Conservation (phyloP, 1,140 invertebrate genomes). For the Zaprionus kolodkinae region DNA sequence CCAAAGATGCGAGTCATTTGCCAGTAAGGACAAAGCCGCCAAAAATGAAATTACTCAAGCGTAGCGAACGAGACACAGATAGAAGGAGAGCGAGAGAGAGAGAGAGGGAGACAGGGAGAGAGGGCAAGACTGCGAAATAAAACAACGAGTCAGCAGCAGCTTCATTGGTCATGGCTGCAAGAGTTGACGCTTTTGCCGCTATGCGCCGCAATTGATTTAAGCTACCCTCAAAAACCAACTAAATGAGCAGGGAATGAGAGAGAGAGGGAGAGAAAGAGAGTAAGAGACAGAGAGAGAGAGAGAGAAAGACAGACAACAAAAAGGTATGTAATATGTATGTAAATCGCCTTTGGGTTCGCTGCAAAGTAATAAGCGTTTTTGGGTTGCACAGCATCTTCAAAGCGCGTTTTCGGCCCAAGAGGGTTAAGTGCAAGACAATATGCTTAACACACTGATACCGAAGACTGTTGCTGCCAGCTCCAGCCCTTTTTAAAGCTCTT, state of each 20-base stretch:
- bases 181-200: slow-evolving; percentile 51
- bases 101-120: neutral
- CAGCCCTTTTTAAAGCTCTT: neutral
- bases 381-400: slow-evolving; percentile 55
- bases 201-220: slow-evolving; percentile 77
- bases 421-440: slow-evolving; percentile 61
- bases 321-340: slow-evolving; percentile 52
- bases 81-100: neutral
- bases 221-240: slow-evolving; percentile 51
- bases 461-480: slow-evolving; percentile 6
- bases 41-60: slow-evolving; percentile 78
- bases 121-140: neutral
- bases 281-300: neutral
- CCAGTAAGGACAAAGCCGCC: slow-evolving; percentile 79
- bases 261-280: neutral
- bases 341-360: slow-evolving; percentile 57
- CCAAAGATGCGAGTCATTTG: slow-evolving; percentile 66
- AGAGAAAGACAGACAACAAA: neutral
- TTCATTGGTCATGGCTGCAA: slow-evolving; percentile 15
- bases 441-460: slow-evolving; percentile 66
- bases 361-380: slow-evolving; percentile 75
- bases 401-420: slow-evolving; percentile 29
- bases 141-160: slow-evolving; percentile 19
- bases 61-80: slow-evolving; percentile 56
- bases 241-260: slow-evolving; percentile 14